Percentiles rank a stretch among this genome's conserved stretches.
Conservation (phyloP, 2,888 invertebrate genomes). For the Nasonovia ribisnigri region DNA sequence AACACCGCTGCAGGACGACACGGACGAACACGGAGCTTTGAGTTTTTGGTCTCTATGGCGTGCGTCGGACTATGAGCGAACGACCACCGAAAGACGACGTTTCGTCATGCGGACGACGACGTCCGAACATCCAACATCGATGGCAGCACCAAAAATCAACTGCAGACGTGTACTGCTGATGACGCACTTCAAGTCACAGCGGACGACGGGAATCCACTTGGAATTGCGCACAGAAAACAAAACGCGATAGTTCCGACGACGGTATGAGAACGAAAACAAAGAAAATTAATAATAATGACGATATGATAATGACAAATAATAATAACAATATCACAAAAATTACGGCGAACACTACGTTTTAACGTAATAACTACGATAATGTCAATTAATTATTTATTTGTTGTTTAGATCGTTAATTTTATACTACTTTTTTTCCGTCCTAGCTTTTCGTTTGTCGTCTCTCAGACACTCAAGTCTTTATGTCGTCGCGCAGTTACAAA, state of each 20-base stretch:
- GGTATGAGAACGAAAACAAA: slow-evolving; percentile 2
- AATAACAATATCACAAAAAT: neutral
- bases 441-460: neutral
- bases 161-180: neutral
- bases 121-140: neutral
- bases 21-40: neutral
- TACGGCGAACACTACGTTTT: neutral
- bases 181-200: neutral
- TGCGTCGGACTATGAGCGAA: neutral
- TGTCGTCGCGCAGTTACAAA: slow-evolving; percentile 58
- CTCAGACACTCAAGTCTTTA: neutral
- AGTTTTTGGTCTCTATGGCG: neutral
- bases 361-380: neutral
- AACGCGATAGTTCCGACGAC: neutral
- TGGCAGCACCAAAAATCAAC: neutral
- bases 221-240: neutral
- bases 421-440: neutral
- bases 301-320: neutral
- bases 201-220: neutral
- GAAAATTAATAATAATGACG: slow-evolving; percentile 2
- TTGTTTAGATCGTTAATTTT: neutral
- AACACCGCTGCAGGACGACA: neutral
- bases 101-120: neutral
- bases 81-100: neutral
- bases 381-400: neutral